Conservation (phyloP, 2,888 invertebrate species). For the Drosophila bunnanda region DNA sequence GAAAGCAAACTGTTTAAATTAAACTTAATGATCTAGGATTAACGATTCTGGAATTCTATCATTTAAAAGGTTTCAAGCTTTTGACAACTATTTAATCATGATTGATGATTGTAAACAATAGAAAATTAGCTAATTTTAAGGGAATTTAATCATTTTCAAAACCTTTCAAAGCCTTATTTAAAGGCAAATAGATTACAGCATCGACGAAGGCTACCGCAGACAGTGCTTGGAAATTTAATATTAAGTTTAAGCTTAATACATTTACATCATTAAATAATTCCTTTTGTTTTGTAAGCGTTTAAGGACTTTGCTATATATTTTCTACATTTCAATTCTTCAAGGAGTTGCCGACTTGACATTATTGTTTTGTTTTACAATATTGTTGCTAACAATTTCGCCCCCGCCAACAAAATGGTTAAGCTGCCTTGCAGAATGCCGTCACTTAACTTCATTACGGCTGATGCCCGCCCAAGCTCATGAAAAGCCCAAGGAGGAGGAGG, state of each 20-base stretch:
- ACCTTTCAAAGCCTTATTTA: neutral
- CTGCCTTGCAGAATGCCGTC: slow-evolving; percentile 61
- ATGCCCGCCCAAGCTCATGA: slow-evolving; percentile 44
- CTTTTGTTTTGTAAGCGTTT: neutral
- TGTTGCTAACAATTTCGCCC: slow-evolving; percentile 36
- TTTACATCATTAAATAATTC: neutral
- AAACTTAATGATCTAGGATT: neutral
- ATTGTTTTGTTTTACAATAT: slow-evolving; percentile 70
- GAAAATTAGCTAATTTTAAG: neutral
- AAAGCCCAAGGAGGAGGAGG: neutral
- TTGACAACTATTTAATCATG: neutral
- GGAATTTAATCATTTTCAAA: neutral
- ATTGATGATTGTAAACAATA: neutral
- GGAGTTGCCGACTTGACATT: slow-evolving; percentile 45
- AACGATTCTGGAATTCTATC: too few species aligned
- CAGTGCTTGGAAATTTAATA: too few species aligned
- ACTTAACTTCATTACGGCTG: slow-evolving; percentile 77
- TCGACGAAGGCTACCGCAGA: too few species aligned
- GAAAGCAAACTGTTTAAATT: neutral
- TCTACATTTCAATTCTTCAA: slow-evolving; percentile 16
- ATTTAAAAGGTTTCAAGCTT: neutral
- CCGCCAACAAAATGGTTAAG: slow-evolving; percentile 62
- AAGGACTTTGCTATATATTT: neutral
- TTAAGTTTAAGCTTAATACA: too few species aligned
- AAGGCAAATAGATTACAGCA: too few species aligned